Base-by-base conservation (phyloP, 1,140 invertebrate species). In the Eciton burchellii region DNA sequence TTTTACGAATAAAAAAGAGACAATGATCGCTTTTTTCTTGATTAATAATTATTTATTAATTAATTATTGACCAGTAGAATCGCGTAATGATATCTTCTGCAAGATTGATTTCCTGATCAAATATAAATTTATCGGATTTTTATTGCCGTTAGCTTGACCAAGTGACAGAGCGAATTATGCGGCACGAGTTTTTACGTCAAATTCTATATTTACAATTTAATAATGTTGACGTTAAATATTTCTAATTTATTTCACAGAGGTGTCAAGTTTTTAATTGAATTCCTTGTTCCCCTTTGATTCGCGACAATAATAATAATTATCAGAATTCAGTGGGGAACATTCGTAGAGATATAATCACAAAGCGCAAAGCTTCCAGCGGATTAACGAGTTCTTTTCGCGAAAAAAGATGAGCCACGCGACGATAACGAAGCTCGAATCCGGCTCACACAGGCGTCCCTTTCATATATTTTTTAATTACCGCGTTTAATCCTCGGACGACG, bases 231-330 rank as follows among this genome's bases (percentile, higher is more conserved):
- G 41, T 60, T 59, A 47, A n/a, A 43, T 47, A 70, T 59, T 14
- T 14, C 8, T 49, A 21, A 62, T 62, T 63, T 74, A 35, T 73
- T 73, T 26, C 24, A 14, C 43, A 12, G 1, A 5, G 12, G 24
- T 47, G 3, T 62, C 57, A 12, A 74, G 12, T 16, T 62, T 74
- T 62, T 62, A 74, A 74, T 74, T 74, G 57, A 47, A 62, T 62
- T 47, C 41, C 41, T 63, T 47, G 12, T n/a, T 8, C 41, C 45
- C 56, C 56, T 41, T 21, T 62, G 1, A 6, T 62, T 62, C 43
- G 47, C 35, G 35, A 35, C 6, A 74, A 73, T 60, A 72, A 57
- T 16, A 71, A 57, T n/a, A 45, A 59, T 73, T 73, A 43, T 1
- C 16, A 6, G 19, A 41, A 12, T 71, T 35, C 6, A 49, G 41